phyloP scores from a whole-genome alignment of 2,113 vertebrate species.

The Verasper variegatus region DNA sequence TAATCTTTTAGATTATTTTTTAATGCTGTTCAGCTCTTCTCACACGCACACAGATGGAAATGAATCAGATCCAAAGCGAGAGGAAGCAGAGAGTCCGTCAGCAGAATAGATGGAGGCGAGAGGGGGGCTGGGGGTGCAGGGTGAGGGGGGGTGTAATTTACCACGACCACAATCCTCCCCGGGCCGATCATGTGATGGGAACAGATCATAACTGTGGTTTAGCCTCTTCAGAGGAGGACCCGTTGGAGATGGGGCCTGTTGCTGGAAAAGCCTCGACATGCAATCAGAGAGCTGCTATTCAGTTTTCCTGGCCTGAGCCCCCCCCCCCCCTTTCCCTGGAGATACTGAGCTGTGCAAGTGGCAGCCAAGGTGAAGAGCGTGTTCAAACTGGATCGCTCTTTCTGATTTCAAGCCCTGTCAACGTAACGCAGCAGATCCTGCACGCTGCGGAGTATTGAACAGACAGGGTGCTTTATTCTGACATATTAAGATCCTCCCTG shows the following conservation, averaged over 20 bases:
- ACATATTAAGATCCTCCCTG: constrained; percentile 19
- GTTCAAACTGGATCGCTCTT: constrained; percentile 63
- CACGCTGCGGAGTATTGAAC: constrained; percentile 22
- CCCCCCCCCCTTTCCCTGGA: constrained; percentile 13
- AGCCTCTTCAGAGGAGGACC: constrained; percentile 47
- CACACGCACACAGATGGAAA: not conserved
- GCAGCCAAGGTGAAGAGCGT: constrained; percentile 49
- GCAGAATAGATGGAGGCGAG: not conserved
- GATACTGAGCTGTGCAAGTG: constrained; percentile 55
- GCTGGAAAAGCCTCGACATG: constrained; percentile 68
- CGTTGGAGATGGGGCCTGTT: constrained; percentile 44
- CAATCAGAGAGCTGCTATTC: constrained; percentile 69
- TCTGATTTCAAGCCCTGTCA: constrained; percentile 32
- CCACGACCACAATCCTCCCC: constrained; percentile 39
- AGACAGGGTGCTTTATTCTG: not conserved
- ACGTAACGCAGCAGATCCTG: constrained; percentile 17
- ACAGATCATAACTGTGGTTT: constrained; percentile 49
- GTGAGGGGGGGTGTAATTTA: constrained; percentile 11
- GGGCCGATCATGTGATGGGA: constrained; percentile 28
- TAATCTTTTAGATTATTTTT: too few relatives aligned
- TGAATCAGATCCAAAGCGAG: constrained; percentile 8
- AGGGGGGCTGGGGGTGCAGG: not conserved
- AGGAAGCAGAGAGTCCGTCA: constrained; percentile 1
- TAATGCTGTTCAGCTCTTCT: not conserved
- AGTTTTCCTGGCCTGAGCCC: constrained; percentile 62